Evolutionary conservation across 2,797 vertebrate species (phyloP).

Genomic region (Oryzias dopingdopingensis): DNA sequence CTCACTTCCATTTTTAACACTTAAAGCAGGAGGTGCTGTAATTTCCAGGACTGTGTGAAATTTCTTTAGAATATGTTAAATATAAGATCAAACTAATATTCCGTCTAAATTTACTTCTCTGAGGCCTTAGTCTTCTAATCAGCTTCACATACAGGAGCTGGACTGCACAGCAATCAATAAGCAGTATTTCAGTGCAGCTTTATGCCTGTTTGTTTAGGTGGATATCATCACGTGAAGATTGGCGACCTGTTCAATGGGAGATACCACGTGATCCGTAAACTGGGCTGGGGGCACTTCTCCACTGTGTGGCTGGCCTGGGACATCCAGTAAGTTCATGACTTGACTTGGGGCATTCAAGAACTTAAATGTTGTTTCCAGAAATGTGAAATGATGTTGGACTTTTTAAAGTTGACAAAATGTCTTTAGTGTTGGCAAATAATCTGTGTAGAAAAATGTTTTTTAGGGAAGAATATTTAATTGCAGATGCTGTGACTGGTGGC

Average conservation of each 20-base stretch:
- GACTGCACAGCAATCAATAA: background rate
- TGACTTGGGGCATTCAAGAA: background rate
- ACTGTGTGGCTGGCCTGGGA: conserved; percentile 99
- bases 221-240: conserved; percentile 96
- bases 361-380: background rate
- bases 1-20: no score
- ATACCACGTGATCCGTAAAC: conserved; percentile 96
- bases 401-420: no score
- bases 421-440: no score
- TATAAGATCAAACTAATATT: no score
- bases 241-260: conserved; percentile 92
- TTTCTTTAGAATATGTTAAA: no score
- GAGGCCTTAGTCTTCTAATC: background rate
- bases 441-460: no score
- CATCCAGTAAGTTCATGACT: conserved; percentile 84
- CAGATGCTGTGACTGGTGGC: no score
- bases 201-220: conserved; percentile 71
- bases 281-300: conserved; percentile 99
- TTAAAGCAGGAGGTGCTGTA: no score
- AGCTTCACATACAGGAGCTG: background rate
- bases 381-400: no score
- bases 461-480: no score
- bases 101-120: no score
- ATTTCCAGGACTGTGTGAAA: no score
- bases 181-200: background rate